Evolutionary conservation across 2,113 vertebrate genomes (phyloP), one percentile per base, ranked within the genome.

Genomic region (Corvus cornix): DNA sequence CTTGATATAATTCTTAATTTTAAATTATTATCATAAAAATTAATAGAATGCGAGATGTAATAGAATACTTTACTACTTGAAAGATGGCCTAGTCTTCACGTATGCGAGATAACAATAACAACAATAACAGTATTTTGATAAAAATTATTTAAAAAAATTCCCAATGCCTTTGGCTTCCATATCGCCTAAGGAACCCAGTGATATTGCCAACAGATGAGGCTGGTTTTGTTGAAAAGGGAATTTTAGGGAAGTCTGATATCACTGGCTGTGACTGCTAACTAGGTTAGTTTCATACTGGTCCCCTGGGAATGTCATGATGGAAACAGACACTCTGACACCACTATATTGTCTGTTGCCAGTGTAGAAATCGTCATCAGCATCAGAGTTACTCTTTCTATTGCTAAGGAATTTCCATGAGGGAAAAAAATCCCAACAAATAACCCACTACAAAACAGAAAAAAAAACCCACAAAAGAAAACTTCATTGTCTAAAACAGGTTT

Each of bases 351-450:
- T 56, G 4, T 31, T 74, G 33, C 44, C 20, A 77, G 16, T 52
- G 44, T 56, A 60, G 9, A 74, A 84, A 70, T 49, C 24, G 26
- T 58, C 19, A 82, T 78, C 52, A 66, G 5, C 55, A 69, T 84
- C 53, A 60, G 8, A 52, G 11, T 66, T 84, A 62, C 27, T 37
- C 11, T 41, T 63, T 77, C 28, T 44, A 43, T 43, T 81, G 27
- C 30, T 84, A 37, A 55, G 21, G 2, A 81, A 33, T 78, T 92
- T 84, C n/a, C 52, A 3, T 56, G 7, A 53, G 20, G 3, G 28
- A 22, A 58, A 46, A 24, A 53, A 46, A 1, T 0, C 2, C 30
- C 16, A 53, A 41, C 16, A 62, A 55, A 4, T 2, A 63, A 12
- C 9, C 6, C 37, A 49, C 41, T 16, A 8, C 35, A 35, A 15